Conservation (phyloP, 2,797 vertebrate species). For the Prionace glauca region DNA sequence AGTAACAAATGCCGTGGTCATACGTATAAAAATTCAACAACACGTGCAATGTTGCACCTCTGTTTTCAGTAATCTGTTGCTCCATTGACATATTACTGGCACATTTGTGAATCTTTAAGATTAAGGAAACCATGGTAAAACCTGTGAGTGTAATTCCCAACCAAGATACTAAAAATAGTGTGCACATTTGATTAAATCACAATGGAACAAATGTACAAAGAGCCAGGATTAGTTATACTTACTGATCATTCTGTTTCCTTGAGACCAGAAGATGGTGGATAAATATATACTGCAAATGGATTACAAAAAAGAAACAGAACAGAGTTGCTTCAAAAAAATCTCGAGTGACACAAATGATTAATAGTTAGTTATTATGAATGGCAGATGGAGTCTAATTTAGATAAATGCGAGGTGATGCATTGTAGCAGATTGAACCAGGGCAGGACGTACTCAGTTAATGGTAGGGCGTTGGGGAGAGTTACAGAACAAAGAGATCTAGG, state of each 20-base stretch:
- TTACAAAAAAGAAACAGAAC: background rate
- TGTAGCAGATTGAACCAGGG: no score
- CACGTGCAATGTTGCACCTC: background rate
- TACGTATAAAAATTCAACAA: background rate
- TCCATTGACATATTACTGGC: background rate
- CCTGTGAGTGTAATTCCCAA: background rate
- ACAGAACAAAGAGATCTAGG: no score
- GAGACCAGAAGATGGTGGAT: background rate
- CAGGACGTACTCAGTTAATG: no score
- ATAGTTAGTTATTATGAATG: background rate
- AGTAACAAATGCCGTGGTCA: background rate
- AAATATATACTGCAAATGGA: background rate
- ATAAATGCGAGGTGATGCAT: no score
- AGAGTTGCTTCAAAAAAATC: background rate
- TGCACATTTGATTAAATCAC: conserved; percentile 13
- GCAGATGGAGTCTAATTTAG: no score
- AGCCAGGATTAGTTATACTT: background rate
- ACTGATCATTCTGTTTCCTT: background rate
- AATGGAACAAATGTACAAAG: background rate
- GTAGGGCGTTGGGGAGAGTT: no score
- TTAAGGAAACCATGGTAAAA: background rate
- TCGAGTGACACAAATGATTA: background rate
- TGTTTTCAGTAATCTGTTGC: background rate
- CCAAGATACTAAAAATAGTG: background rate
- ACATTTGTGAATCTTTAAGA: background rate